These are phyloP conservation scores for Muschampia plurimacula DNA, from an alignment of 2,888 invertebrate species.

Conservation along the genomic window DNA sequence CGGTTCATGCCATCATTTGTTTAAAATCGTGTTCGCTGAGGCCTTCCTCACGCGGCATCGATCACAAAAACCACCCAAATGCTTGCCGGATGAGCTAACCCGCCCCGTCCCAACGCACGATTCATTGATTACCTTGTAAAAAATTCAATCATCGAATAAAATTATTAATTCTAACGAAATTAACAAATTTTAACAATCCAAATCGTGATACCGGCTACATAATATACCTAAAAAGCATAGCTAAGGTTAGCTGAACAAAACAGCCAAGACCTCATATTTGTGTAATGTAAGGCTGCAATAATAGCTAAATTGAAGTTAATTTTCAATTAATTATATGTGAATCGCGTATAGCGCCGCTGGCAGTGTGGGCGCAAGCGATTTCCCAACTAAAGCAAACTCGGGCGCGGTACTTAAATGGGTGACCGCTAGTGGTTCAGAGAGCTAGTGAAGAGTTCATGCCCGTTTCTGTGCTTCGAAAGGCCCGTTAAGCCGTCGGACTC, in stretches of 20 bases:
- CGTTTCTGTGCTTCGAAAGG: no score
- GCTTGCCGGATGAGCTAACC: conserved; percentile 83
- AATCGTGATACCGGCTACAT: conserved; percentile 46
- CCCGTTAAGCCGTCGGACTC: no score
- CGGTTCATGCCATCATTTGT: conserved; percentile 74
- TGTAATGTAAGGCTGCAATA: background rate
- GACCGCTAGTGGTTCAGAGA: no score
- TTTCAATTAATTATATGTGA: background rate
- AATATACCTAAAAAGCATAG: conserved; percentile 18
- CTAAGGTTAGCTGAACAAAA: conserved; percentile 21
- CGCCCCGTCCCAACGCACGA: conserved; percentile 79
- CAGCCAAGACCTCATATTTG: conserved; percentile 14
- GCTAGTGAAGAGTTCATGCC: no score
- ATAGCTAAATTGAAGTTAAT: background rate
- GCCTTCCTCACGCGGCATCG: conserved; percentile 72
- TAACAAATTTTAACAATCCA: conserved; percentile 60
- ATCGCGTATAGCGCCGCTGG: no score
- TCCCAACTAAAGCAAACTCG: no score
- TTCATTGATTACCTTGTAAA: conserved; percentile 81
- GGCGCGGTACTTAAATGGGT: no score
- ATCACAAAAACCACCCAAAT: conserved; percentile 83
- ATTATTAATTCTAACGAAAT: conserved; percentile 70
- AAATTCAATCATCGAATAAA: conserved; percentile 79
- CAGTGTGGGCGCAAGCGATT: no score
- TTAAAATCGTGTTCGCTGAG: conserved; percentile 75